A percentile compares a stretch with the other conserved stretches of the same genome.
Conservation (phyloP, 2,888 invertebrate genomes). For the Drosophila monieri region DNA sequence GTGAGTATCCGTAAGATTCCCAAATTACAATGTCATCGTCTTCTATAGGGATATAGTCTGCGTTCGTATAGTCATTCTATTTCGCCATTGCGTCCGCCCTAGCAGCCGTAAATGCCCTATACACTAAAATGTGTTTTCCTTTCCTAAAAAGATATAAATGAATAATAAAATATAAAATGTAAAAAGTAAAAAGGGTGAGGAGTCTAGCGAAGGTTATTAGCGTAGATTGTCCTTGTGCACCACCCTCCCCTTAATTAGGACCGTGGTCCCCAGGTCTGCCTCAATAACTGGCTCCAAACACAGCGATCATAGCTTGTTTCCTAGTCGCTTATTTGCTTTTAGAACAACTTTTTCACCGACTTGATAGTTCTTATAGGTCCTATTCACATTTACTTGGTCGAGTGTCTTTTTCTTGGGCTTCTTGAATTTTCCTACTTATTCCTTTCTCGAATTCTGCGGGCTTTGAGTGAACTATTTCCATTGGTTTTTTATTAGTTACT, state of each 20-base stretch:
- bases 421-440: neutral
- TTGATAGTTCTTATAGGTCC: neutral
- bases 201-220: too few species aligned
- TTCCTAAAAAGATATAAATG: neutral
- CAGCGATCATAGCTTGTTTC: neutral
- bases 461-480: neutral
- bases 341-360: slow-evolving; percentile 11
- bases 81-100: slow-evolving; percentile 3
- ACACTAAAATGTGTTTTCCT: neutral
- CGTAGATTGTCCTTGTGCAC: too few species aligned
- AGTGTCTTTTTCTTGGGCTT: slow-evolving; percentile 4
- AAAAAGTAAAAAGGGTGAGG: too few species aligned
- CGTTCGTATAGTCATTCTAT: neutral
- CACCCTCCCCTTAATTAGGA: too few species aligned
- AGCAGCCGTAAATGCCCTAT: neutral
- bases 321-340: slow-evolving; percentile 2
- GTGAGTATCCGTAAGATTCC: slow-evolving; percentile 1
- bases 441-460: neutral
- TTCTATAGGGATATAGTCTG: slow-evolving; percentile 1
- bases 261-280: neutral
- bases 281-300: neutral
- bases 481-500: neutral
- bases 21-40: neutral
- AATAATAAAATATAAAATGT: too few species aligned
- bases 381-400: too few species aligned